phyloP scores from a whole-genome alignment of 2,113 vertebrate genomes.

The Phalacrocorax carbo region DNA sequence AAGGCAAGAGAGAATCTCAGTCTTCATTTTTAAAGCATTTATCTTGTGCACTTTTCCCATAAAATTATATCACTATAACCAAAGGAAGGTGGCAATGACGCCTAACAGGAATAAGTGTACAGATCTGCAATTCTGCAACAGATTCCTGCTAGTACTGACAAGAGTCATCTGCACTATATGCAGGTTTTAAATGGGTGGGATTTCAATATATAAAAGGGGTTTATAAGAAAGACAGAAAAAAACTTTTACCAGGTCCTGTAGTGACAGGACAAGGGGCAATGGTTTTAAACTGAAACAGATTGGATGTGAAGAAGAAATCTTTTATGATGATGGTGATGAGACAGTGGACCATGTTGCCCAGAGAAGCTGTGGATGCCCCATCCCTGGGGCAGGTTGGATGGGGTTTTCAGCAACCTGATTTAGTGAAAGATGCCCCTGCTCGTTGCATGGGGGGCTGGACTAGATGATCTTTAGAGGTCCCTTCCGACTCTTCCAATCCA shows the following conservation, averaged over 20 bases:
- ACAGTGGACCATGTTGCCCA: too few relatives aligned
- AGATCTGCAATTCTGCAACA: neutral
- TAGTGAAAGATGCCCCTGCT: neutral
- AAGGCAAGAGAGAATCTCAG: neutral
- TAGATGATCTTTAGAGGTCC: neutral
- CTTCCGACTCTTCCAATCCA: neutral
- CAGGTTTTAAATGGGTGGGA: neutral
- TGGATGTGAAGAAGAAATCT: too few relatives aligned
- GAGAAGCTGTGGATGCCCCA: neutral
- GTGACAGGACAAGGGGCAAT: too few relatives aligned
- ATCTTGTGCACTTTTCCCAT: neutral
- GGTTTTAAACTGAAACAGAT: too few relatives aligned
- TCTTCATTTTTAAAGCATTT: neutral
- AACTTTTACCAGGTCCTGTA: too few relatives aligned
- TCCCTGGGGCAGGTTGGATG: neutral
- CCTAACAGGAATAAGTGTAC: neutral
- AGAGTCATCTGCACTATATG: neutral
- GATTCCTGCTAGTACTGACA: neutral
- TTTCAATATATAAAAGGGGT: neutral
- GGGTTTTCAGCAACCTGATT: neutral
- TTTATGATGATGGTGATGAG: too few relatives aligned
- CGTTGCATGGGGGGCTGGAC: neutral
- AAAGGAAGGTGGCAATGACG: neutral
- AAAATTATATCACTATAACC: neutral
- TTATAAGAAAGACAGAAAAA: too few relatives aligned